Conservation (phyloP, 1,140 invertebrate genomes). For the Hylyphantes graminicola region DNA sequence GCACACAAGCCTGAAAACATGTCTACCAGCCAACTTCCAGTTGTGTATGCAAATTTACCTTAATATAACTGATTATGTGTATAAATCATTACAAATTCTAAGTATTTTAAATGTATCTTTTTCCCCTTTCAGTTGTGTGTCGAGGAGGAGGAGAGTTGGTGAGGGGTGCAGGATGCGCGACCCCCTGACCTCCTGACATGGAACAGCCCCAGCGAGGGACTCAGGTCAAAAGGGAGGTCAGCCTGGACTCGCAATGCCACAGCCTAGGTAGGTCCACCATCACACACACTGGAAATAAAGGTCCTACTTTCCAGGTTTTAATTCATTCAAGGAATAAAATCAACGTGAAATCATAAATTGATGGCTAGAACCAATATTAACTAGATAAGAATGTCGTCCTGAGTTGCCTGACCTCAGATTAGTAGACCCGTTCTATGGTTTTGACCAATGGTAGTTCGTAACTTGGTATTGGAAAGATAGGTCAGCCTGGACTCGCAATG, state of each 20-base stretch:
- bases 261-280: constrained; percentile 29
- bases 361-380: too few species aligned
- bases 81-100: neutral
- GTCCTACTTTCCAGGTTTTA: too few species aligned
- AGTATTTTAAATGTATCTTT: neutral
- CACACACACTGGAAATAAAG: too few species aligned
- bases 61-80: neutral
- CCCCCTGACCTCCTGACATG: constrained; percentile 49
- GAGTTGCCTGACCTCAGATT: too few species aligned
- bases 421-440: too few species aligned
- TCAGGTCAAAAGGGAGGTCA: constrained; percentile 30
- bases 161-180: neutral
- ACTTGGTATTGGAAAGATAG: constrained; percentile 23
- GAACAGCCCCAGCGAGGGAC: constrained; percentile 37
- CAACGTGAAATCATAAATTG: too few species aligned
- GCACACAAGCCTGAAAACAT: too few species aligned
- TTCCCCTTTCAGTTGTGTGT: neutral
- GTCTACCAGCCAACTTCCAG: too few species aligned
- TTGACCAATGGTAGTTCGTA: too few species aligned
- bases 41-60: too few species aligned
- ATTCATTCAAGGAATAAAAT: too few species aligned
- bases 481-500: constrained; percentile 54
- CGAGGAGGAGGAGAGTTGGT: constrained; percentile 3
- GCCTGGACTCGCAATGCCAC: constrained; percentile 55
- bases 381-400: too few species aligned